Percentiles rank a stretch among this genome's conserved stretches.
phyloP scores from a whole-genome alignment of 37 sponge, comb jelly and placozoan genomes.

The Ianthella basta region DNA sequence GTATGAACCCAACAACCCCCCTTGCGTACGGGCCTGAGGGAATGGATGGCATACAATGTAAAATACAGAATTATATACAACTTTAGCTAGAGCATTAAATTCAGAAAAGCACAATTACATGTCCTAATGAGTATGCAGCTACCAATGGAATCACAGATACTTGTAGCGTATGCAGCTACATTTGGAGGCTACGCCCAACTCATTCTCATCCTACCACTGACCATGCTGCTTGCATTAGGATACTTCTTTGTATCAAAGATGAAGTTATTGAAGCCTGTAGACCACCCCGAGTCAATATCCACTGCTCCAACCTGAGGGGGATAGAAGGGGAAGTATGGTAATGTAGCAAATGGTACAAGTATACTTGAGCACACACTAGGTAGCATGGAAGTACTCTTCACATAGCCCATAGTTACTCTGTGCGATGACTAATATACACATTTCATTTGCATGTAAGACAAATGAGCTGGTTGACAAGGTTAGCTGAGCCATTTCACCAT shows the following conservation, averaged over 20 bases:
- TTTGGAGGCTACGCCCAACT: neutral
- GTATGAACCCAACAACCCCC: too few relatives aligned
- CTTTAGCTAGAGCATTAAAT: too few relatives aligned
- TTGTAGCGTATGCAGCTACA: neutral
- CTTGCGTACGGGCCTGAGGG: too few relatives aligned
- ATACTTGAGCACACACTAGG: neutral
- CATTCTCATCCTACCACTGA: neutral
- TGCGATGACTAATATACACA: too few relatives aligned
- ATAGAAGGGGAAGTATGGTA: too few relatives aligned
- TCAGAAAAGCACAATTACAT: too few relatives aligned
- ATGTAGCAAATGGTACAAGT: neutral
- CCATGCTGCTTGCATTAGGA: constrained; percentile 80
- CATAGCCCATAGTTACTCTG: too few relatives aligned
- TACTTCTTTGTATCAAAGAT: constrained; percentile 75
- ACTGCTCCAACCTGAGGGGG: constrained; percentile 78
- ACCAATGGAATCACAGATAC: neutral
- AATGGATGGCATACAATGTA: too few relatives aligned
- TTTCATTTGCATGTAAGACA: too few relatives aligned
- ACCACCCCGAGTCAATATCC: constrained; percentile 83
- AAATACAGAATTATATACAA: too few relatives aligned
- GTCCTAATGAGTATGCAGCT: neutral
- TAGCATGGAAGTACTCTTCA: neutral
- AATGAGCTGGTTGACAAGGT: too few relatives aligned
- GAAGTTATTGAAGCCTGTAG: constrained; percentile 81
- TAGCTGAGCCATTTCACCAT: too few relatives aligned